Conservation (phyloP, 2,797 vertebrate species). For the Dromococcyx pavoninus region DNA sequence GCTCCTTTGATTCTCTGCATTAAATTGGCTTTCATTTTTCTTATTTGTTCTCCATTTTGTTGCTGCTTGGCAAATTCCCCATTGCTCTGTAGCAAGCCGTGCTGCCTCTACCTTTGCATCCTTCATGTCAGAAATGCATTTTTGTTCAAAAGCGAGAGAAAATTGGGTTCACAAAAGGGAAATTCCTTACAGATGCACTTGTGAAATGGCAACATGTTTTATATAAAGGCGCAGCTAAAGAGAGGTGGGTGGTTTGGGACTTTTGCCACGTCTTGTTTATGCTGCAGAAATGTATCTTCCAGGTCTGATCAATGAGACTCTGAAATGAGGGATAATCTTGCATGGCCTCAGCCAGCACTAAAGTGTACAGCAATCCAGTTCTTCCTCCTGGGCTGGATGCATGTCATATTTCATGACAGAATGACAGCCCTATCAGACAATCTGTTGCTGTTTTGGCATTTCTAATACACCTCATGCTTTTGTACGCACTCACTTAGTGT, state of each 20-base stretch:
- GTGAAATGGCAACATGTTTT: not conserved
- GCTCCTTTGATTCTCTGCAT: not conserved
- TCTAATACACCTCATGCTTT: not conserved
- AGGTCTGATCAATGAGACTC: not conserved
- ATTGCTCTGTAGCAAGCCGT: not conserved
- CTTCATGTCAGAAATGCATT: not conserved
- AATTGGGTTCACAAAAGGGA: constrained; percentile 20
- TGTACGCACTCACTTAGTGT: not conserved
- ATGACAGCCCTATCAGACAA: not conserved
- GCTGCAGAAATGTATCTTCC: not conserved
- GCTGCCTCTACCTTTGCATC: not conserved
- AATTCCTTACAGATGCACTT: not conserved
- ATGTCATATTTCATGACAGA: not conserved
- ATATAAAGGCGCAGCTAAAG: not conserved
- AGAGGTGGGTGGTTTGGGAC: not conserved
- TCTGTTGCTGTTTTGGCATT: not conserved
- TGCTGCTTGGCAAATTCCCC: not conserved
- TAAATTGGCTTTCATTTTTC: constrained; percentile 35
- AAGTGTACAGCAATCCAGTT: not conserved
- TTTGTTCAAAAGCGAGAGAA: constrained; percentile 9
- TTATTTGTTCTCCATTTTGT: not conserved
- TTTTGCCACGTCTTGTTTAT: not conserved
- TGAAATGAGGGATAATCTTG: not conserved
- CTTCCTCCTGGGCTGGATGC: not conserved
- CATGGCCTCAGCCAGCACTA: not conserved